Base-by-base conservation (phyloP, 2,888 invertebrate genomes). In the Eumacrocentrus americanus region DNA sequence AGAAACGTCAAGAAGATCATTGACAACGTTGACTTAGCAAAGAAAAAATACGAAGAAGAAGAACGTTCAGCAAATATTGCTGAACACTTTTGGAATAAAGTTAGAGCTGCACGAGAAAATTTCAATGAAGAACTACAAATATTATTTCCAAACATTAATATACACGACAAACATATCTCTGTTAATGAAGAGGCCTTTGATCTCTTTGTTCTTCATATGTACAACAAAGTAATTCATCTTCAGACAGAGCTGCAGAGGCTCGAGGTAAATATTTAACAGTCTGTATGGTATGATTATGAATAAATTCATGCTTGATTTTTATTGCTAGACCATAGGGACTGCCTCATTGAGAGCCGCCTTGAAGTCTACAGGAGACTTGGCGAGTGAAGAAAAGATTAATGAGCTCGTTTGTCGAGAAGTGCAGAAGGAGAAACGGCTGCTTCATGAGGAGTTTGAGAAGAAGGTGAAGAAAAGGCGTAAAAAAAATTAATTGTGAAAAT, bases 71-170 rank as follows among this genome's bases (percentile, higher is more conserved):
- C 88, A 0, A 85, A 84, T 46, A 82, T 94, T 1, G 87, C 91
- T 14, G 90, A 92, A 65, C 89, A 88, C 72, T 95, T 92, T 75
- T 93, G 94, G 89, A 89, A 88, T 54, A 89, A 92, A 82, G 92
- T 92, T 72, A 84, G 86, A 66, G 77, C 82, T 34, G 87, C 88
- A 0, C 82, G 88, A 2, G 84, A 84, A 67, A 83, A 85, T 68
- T 88, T 88, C 63, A 81, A 85, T 16, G 85, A 89, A 60, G 89
- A 89, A 79, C 82, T 90, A 37, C 84, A 87, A 74, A 87, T 89
- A 54, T 83, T 94, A 40, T 88, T 91, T 71, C 92, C 93, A 0
- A 86, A 87, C 51, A 83, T 91, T 1, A 88, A 90, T 75, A 80
- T 91, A 38, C 79, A 86, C 5, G 87, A 88, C n/a, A 88, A 87